Conservation (phyloP, 2,797 vertebrate genomes). For the Onychomys leucogaster region DNA sequence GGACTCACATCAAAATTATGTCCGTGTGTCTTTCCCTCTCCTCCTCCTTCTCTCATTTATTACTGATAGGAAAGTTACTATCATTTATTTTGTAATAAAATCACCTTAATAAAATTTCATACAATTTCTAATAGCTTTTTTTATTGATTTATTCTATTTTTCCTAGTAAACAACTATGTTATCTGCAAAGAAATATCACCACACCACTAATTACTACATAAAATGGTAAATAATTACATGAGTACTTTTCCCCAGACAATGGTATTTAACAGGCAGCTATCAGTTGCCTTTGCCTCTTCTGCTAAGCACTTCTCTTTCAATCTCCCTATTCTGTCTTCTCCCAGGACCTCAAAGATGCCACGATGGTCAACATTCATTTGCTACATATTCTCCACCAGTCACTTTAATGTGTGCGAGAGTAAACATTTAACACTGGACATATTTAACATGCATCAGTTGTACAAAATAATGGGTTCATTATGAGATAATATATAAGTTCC, state of each 20-base stretch:
- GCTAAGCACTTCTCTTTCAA: neutral
- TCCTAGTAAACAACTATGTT: neutral
- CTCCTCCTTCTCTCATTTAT: neutral
- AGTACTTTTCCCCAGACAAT: neutral
- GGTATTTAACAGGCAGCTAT: neutral
- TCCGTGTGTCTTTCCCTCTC: neutral
- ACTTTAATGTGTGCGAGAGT: neutral
- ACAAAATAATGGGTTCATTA: neutral
- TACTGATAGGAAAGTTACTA: neutral
- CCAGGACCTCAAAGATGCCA: neutral
- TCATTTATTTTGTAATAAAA: neutral
- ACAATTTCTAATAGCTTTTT: constrained; percentile 22
- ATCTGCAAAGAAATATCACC: constrained; percentile 13
- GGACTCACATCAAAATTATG: neutral
- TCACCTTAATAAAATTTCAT: neutral
- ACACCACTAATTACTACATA: neutral
- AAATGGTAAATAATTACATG: constrained; percentile 8
- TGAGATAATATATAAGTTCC: neutral
- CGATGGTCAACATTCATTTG: neutral
- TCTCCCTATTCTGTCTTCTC: neutral
- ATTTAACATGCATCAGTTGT: neutral
- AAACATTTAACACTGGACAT: neutral
- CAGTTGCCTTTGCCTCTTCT: neutral
- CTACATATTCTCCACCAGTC: neutral
- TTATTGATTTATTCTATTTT: neutral